Base-by-base conservation (phyloP, 2,888 invertebrate species). In the Glyphotaelius pellucidus region DNA sequence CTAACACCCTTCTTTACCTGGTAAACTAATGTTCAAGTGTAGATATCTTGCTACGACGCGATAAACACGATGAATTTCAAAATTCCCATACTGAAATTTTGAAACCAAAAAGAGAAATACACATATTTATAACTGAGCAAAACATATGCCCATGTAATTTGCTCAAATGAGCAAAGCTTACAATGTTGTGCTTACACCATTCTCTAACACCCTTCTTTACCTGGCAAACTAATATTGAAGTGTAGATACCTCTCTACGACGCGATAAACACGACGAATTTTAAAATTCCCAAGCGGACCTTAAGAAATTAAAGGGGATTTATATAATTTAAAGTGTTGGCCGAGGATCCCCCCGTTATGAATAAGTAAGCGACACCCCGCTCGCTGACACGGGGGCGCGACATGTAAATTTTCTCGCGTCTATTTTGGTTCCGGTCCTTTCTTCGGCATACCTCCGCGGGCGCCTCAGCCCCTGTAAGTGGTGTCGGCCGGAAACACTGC, bases 341-440 rank as follows among this genome's bases (percentile, higher is more conserved):
- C 42, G 47, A 86, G n/a, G 38, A 42, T 86, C 42, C 83, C 83
- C 81, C 81, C 32, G 32, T 31, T n/a, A 38, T 42, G 87, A 87
- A 67, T 87, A 87, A 89, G 89, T 80, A 80, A 89, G 89, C 67
- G 67, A 87, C 87, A 52, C 52, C 47, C n/a, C 30, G 30, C 80
- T 90, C 47, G 83, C 81, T 80, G 79, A 47, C 79, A 35, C 90
- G 84, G 30, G 38, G 47, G 42, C 84, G 31, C 91, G 67, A 81
- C 89, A 81, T 83, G 88, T 84, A 88, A 91, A 91, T 88, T 91
- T 47, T 52, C 91, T 80, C 38, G 87, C 88, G 91, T 93, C 92
- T 92, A 92, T 92, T 92, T 92, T 92, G 79, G 90, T 92, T 91
- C 92, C 89, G 92, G 92, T 85, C 90, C 91, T 92, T 92, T 89